These are phyloP conservation scores for Merops nubicus DNA, from an alignment of 2,113 vertebrate species.

Conservation along the genomic window DNA sequence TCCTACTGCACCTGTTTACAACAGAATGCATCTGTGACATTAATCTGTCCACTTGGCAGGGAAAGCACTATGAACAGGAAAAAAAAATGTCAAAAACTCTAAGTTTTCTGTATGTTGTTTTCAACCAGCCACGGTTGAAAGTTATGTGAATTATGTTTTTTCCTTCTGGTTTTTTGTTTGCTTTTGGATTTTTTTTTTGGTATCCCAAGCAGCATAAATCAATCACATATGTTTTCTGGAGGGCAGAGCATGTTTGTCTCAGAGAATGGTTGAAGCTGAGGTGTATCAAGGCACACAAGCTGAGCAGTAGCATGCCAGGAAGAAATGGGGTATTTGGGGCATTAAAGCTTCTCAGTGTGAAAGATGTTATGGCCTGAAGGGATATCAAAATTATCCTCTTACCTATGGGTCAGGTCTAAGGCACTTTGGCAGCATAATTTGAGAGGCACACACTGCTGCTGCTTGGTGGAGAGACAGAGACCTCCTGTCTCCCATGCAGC, in stretches of 20 bases:
- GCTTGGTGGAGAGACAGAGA: conserved; percentile 17
- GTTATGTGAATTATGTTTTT: neutral
- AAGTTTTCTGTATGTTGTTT: neutral
- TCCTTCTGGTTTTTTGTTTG: neutral
- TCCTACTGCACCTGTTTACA: neutral
- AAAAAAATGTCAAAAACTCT: neutral
- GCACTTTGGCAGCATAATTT: neutral
- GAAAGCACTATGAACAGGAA: neutral
- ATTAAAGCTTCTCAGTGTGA: neutral
- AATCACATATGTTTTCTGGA: neutral
- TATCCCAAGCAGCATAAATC: neutral
- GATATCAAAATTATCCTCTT: neutral
- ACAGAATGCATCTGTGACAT: neutral
- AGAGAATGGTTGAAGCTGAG: neutral
- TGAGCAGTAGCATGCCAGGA: fast-evolving
- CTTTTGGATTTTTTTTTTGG: too few species aligned
- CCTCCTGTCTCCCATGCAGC: conserved; percentile 14
- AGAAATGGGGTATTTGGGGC: neutral
- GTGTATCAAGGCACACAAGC: neutral
- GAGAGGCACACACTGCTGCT: neutral
- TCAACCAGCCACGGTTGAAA: neutral
- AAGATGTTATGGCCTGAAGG: neutral
- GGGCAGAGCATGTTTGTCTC: neutral
- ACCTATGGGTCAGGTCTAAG: neutral
- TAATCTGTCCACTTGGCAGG: neutral